A percentile compares a stretch with the other conserved stretches of the same genome.
These are phyloP conservation scores for Eledone cirrhosa DNA, from an alignment of 2,888 invertebrate species.

Conservation along the genomic window DNA sequence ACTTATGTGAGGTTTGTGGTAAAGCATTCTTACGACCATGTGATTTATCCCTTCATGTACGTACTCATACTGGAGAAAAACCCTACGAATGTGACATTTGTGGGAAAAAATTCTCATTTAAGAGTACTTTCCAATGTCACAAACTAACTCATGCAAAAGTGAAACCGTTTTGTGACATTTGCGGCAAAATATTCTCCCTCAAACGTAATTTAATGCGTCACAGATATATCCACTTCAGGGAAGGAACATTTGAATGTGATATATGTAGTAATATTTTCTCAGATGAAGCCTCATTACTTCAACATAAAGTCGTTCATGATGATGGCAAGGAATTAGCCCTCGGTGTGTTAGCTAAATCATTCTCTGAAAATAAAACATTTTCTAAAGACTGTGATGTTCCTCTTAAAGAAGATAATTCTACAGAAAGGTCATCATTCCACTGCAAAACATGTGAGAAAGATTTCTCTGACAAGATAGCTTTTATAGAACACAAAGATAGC, in stretches of 20 bases:
- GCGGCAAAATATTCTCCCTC: background rate
- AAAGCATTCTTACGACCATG: background rate
- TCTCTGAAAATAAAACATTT: background rate
- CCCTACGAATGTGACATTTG: background rate
- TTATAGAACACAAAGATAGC: background rate
- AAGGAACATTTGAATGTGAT: background rate
- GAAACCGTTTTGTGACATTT: background rate
- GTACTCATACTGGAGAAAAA: slow-evolving; percentile 5
- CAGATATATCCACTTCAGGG: background rate
- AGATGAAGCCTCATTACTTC: background rate
- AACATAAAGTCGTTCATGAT: background rate
- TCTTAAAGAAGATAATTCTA: background rate
- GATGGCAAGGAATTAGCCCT: background rate
- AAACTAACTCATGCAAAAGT: background rate
- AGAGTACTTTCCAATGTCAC: background rate
- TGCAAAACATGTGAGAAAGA: background rate
- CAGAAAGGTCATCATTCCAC: background rate
- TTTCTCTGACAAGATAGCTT: background rate
- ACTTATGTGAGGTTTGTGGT: slow-evolving; percentile 14
- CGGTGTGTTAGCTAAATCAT: background rate
- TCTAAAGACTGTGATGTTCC: no score
- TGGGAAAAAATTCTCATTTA: slow-evolving; percentile 1
- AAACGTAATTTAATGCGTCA: background rate
- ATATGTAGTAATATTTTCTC: background rate
- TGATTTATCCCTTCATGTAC: background rate